phyloP scores from a whole-genome alignment of 2,888 invertebrate genomes.

The Rotaria sp. region DNA sequence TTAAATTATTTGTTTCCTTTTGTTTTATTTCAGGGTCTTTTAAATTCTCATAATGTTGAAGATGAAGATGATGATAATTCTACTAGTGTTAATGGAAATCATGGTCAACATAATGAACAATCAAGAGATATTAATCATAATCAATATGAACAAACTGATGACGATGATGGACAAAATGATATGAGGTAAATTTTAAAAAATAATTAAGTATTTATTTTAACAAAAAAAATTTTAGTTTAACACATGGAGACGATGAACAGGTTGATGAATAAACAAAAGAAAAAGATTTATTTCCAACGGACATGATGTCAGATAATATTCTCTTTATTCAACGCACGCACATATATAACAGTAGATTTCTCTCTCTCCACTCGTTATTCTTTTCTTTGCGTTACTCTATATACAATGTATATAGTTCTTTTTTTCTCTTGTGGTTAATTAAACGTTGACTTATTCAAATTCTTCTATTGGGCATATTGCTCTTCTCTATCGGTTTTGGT shows the following conservation, averaged over 20 bases:
- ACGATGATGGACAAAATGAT: slow-evolving; percentile 28
- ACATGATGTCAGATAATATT: slow-evolving; percentile 1
- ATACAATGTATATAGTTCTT: slow-evolving; percentile 8
- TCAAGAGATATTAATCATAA: background rate
- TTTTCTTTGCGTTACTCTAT: background rate
- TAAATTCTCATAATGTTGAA: background rate
- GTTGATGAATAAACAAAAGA: background rate
- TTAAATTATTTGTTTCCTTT: no score
- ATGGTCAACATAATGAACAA: background rate
- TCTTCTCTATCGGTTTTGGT: background rate
- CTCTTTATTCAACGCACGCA: slow-evolving; percentile 18
- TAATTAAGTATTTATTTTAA: no score
- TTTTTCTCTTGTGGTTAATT: background rate
- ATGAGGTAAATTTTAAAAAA: background rate
- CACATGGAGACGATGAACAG: slow-evolving; percentile 24
- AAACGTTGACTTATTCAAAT: slow-evolving; percentile 19
- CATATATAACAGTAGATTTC: slow-evolving; percentile 18
- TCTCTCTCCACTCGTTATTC: background rate
- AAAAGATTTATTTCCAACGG: background rate
- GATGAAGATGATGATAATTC: slow-evolving; percentile 7
- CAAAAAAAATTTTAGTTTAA: background rate
- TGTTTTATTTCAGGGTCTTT: background rate
- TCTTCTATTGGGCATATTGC: slow-evolving; percentile 24
- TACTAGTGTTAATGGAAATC: background rate
- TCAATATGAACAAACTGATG: slow-evolving; percentile 4